Evolutionary conservation across 23 tunicate species (phyloP), one percentile per base, ranked within the genome.

Genomic region (Styela clava): DNA sequence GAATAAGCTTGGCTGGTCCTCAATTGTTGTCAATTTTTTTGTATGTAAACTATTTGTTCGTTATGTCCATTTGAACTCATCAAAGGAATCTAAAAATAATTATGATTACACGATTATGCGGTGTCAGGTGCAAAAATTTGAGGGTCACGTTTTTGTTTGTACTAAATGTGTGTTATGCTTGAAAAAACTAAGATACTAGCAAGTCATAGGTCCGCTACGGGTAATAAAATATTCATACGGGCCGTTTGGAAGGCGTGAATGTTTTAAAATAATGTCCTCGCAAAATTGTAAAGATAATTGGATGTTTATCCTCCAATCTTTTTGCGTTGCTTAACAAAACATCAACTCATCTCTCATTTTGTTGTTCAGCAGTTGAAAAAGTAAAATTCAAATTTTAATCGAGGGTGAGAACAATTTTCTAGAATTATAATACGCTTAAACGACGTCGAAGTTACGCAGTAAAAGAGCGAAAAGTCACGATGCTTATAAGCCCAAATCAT

Each of bases 401-500:
- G 12, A 44, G 56, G 56, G 56, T 44, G 56, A 44, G 12, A 44
- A 44, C 56, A 44, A 44, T 44, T 44, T 44, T 44, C 9, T 12
- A 44, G 86, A 82, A 86, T 61, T 86, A 79, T 44, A 44, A 44
- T 44, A 5, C 56, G 56, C 56, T 12, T 44, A 5, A 44, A 44
- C 56, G 56, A 44, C 56, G 12, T 7, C 56, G 12, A 44, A 44
- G 56, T 44, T 44, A 56, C n/a, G 81, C 18, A 34, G 44, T 62
- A 44, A 5, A 44, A 44, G 56, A 44, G 56, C 12, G 12, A 44
- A 44, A 44, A 44, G 9, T n/a, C 29, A 73, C 33, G 25, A 86
- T 86, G 89, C 69, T 86, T 70, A 69, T 86, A 31, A 86, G 79
- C 64, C 84, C 79, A 62, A 56, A 70, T 78, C 89, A 86, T n/a